Evolutionary conservation across 1,140 invertebrate genomes (phyloP).

Genomic region (Drosophila yakuba): DNA sequence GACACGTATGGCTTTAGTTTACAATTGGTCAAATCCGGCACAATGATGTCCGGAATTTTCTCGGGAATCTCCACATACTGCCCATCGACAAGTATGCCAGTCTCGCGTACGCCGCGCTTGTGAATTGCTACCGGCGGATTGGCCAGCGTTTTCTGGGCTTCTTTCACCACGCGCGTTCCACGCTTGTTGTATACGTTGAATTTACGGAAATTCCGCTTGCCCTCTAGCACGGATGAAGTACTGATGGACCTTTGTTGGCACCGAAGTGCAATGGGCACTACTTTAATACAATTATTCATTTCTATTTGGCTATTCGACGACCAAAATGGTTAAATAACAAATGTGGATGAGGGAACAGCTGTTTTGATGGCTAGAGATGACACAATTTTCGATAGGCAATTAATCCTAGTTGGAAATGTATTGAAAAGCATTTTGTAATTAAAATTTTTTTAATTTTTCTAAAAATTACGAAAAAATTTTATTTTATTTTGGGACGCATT

Average conservation of each 20-base stretch:
- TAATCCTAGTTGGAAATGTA: neutral
- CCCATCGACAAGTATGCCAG: slow-evolving; percentile 86
- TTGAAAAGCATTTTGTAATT: neutral
- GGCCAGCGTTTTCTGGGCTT: slow-evolving; percentile 86
- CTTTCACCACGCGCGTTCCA: slow-evolving; percentile 88
- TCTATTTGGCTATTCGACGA: slow-evolving; percentile 23
- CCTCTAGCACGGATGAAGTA: slow-evolving; percentile 86
- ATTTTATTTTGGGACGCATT: neutral
- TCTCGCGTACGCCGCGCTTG: slow-evolving; percentile 88
- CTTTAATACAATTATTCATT: slow-evolving; percentile 75
- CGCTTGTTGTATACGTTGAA: slow-evolving; percentile 90
- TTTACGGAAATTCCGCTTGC: slow-evolving; percentile 92
- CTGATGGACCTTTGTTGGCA: slow-evolving; percentile 86
- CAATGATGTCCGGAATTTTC: slow-evolving; percentile 96
- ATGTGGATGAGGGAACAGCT: slow-evolving; percentile 43
- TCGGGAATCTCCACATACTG: slow-evolving; percentile 91
- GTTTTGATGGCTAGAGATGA: neutral
- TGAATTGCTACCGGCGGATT: slow-evolving; percentile 88
- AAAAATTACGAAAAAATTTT: neutral
- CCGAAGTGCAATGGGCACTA: slow-evolving; percentile 50
- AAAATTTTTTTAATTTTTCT: neutral
- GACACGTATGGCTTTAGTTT: slow-evolving; percentile 97
- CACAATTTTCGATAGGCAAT: neutral
- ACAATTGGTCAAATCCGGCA: slow-evolving; percentile 93
- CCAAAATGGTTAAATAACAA: slow-evolving; percentile 68